Conservation (phyloP, 2,797 vertebrate species). For the Myotis planiceps region DNA sequence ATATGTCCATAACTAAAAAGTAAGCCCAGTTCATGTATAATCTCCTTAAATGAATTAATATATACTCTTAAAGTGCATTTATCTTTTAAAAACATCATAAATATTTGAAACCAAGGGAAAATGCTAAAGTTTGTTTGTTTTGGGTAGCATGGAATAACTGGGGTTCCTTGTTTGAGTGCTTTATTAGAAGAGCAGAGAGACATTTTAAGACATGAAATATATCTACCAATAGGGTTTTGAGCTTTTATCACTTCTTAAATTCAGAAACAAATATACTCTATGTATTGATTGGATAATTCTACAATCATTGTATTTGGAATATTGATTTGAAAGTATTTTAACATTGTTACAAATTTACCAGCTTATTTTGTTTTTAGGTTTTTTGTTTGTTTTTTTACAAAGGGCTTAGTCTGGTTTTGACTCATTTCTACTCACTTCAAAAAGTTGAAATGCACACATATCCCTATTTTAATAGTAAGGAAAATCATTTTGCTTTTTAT, state of each 20-base stretch:
- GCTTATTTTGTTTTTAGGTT: neutral
- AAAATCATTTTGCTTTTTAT: neutral
- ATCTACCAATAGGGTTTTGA: neutral
- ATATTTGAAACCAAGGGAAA: conserved; percentile 40
- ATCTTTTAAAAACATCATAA: conserved; percentile 30
- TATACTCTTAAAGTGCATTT: neutral
- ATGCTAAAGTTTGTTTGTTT: neutral
- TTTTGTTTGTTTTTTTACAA: neutral
- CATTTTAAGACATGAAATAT: neutral
- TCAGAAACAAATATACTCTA: neutral
- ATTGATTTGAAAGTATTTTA: neutral
- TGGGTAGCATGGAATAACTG: neutral
- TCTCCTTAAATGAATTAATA: conserved; percentile 20
- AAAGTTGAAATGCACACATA: neutral
- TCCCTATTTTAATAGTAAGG: neutral
- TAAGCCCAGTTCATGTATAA: neutral
- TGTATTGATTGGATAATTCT: neutral
- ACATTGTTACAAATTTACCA: neutral
- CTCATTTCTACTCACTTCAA: neutral
- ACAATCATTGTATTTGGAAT: neutral
- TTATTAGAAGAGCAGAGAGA: neutral
- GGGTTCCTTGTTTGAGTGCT: neutral
- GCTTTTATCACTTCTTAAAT: conserved; percentile 23
- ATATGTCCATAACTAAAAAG: conserved; percentile 19
- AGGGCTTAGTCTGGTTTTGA: neutral